Conservation (phyloP, 2,113 vertebrate genomes). For the Orycteropus afer region DNA sequence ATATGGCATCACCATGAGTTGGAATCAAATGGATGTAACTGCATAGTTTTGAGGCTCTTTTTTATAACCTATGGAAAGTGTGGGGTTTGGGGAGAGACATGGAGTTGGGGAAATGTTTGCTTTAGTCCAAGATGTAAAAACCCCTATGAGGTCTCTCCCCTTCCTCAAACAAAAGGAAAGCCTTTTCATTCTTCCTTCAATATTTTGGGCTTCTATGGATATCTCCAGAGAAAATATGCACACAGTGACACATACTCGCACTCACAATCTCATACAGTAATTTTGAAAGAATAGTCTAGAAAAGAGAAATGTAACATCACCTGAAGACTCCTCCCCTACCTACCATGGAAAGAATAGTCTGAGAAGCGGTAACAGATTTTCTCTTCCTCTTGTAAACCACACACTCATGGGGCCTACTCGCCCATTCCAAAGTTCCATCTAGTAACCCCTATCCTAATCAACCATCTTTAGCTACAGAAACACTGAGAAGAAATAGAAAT, state of each 20-base stretch:
- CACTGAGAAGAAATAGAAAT: background rate
- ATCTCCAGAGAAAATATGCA: background rate
- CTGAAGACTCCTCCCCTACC: background rate
- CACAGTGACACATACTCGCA: background rate
- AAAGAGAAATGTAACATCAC: background rate
- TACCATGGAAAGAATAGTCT: background rate
- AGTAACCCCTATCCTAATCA: background rate
- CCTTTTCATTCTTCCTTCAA: background rate
- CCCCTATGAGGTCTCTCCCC: background rate
- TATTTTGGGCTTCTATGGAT: background rate
- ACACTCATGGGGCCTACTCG: background rate
- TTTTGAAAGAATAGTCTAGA: background rate
- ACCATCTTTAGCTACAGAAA: background rate
- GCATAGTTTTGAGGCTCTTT: background rate
- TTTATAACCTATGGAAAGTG: fast-evolving
- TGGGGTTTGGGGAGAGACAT: background rate
- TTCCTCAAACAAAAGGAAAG: background rate
- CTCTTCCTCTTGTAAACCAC: background rate
- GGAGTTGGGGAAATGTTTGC: background rate
- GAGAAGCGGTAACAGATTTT: too few relatives aligned
- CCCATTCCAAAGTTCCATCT: background rate
- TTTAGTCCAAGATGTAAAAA: background rate
- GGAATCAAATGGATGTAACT: background rate
- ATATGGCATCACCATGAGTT: background rate
- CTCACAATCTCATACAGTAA: background rate